These are phyloP conservation scores for Ctenopoma multispine DNA, from an alignment of 2,797 vertebrate genomes.

Conservation along the genomic window DNA sequence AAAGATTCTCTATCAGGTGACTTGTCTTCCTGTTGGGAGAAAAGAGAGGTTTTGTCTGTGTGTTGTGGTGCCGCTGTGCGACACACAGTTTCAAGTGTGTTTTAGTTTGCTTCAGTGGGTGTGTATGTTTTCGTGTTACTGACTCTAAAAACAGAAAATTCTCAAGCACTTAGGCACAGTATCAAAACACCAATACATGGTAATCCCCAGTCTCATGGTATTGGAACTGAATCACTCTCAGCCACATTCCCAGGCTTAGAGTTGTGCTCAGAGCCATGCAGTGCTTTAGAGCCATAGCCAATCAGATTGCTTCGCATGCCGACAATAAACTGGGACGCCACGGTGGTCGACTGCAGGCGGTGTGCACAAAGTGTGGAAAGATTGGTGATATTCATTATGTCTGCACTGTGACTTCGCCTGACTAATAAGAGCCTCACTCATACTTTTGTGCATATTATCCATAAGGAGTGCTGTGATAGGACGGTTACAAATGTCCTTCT, in stretches of 20 bases:
- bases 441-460: background rate
- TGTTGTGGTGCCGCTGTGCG: conserved; percentile 28
- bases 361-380: background rate
- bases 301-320: conserved; percentile 22
- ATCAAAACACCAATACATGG: background rate
- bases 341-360: background rate
- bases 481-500: background rate
- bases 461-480: background rate
- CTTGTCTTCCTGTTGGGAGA: conserved; percentile 78
- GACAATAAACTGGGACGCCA: conserved; percentile 6
- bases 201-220: background rate
- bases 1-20: conserved; percentile 71
- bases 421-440: background rate
- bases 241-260: conserved; percentile 11
- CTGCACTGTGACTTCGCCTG: no score
- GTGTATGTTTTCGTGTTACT: conserved; percentile 32
- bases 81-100: background rate
- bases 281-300: conserved; percentile 3
- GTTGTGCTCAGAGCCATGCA: conserved; percentile 31
- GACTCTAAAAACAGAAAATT: conserved; percentile 17
- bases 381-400: background rate
- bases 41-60: conserved; percentile 38
- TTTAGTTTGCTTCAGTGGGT: conserved; percentile 2
- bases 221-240: conserved; percentile 13
- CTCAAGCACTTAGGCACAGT: conserved; percentile 15